Conservation (phyloP, 2,888 invertebrate species). For the Mantis religiosa region DNA sequence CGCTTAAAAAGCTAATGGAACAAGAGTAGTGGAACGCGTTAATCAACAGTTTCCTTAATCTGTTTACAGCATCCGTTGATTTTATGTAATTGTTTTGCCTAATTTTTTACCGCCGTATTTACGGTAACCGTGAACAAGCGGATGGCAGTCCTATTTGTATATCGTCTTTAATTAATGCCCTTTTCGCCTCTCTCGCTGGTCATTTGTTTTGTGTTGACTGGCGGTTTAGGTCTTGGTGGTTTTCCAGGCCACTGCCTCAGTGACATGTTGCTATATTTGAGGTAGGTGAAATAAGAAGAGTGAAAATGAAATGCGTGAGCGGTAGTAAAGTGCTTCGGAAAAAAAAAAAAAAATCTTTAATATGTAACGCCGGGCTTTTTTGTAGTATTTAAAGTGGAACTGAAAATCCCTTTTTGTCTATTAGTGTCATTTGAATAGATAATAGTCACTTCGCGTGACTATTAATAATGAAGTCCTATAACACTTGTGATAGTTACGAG, state of each 20-base stretch:
- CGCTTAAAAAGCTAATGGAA: not conserved
- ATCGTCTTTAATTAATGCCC: not conserved
- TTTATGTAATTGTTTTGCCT: not conserved
- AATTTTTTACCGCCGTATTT: not conserved
- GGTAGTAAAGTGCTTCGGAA: too few relatives aligned
- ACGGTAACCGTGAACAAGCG: not conserved
- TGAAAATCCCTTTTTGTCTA: too few relatives aligned
- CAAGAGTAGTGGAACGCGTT: not conserved
- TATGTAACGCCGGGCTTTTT: too few relatives aligned
- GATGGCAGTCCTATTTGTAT: not conserved
- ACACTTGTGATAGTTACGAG: too few relatives aligned
- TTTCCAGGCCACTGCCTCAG: not conserved
- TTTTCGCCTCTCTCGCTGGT: not conserved
- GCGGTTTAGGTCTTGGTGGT: not conserved
- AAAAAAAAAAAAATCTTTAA: too few relatives aligned
- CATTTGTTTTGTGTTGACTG: not conserved
- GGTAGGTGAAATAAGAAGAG: not conserved
- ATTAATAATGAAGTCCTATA: too few relatives aligned
- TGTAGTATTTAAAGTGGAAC: too few relatives aligned
- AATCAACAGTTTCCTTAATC: not conserved
- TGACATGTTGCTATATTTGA: not conserved
- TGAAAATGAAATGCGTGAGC: not conserved
- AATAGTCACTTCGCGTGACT: too few relatives aligned
- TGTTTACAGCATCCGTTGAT: not conserved
- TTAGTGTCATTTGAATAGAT: too few relatives aligned